Conservation (phyloP, 2,797 vertebrate species). For the Melanotaenia pygmaea region DNA sequence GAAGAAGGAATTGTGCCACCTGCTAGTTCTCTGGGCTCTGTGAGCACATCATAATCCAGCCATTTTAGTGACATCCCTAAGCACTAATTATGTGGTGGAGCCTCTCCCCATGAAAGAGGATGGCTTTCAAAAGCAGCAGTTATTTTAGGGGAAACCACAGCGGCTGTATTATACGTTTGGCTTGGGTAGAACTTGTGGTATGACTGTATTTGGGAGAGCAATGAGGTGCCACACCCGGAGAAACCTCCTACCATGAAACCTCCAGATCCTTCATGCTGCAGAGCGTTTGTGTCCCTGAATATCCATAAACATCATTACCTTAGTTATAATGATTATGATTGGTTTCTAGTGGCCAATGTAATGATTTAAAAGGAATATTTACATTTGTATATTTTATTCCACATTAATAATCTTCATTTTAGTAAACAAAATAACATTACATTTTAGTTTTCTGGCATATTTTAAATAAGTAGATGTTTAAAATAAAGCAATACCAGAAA, state of each 20-base stretch:
- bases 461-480: background rate
- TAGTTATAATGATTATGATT: constrained; percentile 1
- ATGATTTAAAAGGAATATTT: background rate
- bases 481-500: background rate
- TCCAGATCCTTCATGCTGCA: constrained; percentile 5
- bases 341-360: background rate
- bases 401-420: background rate
- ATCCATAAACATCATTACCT: background rate
- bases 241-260: constrained; percentile 36
- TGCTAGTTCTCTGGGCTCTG: constrained; percentile 38
- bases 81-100: constrained; percentile 80
- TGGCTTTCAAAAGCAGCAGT: constrained; percentile 59
- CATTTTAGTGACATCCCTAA: constrained; percentile 58
- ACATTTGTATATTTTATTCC: background rate
- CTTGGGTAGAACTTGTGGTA: constrained; percentile 56
- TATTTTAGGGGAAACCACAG: constrained; percentile 84
- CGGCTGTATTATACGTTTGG: constrained; percentile 72
- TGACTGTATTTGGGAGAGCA: constrained; percentile 57
- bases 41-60: constrained; percentile 41
- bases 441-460: background rate
- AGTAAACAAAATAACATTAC: background rate
- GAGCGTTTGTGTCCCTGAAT: background rate
- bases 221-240: constrained; percentile 70
- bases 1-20: constrained; percentile 47
- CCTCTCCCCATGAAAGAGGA: constrained; percentile 64